Evolutionary conservation across 2,797 vertebrate species (phyloP), one percentile per base, ranked within the genome.

Genomic region (Acanthiza pusilla): DNA sequence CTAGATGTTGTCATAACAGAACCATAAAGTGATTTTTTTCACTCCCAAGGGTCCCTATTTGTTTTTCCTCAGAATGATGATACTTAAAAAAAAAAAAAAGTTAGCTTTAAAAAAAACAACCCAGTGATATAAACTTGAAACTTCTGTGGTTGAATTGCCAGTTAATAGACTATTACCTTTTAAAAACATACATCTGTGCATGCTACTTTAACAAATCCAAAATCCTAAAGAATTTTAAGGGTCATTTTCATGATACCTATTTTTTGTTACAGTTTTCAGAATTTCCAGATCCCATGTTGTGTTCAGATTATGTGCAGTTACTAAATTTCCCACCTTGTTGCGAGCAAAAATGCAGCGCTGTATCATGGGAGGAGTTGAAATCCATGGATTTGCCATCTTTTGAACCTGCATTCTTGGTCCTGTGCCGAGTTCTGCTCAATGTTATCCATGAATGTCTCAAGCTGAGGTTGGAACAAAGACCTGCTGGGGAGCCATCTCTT

Each of bases 381-480:
- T 98, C 99, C 94, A 99, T 99, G 99, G 99, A 99, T 94, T 98
- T 99, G 45, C 99, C 99, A 9, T 99, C 99, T 40, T 99, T 99
- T 95, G 98, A 98, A 74, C 99, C 99, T 3, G 99, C 99, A 4
- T 99, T 99, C 97, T 97, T 99, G 26, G 99, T 99, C 87, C 98
- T 99, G 62, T 99, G 99, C 91, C 98, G 99, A 38, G 99, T 99
- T 72, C 98, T 99, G 66, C 99, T 99, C 85, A 99, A 99, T 27
- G 99, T 99, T 91, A 99, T 99, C 96, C 99, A 99, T 19, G 99
- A 99, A 96, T 99, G 99, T 98, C 99, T 99, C 96, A 99, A 99
- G 97, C 97, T 99, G 85, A 98, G 99, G 81, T 92, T 99, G 97
- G 99, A 99, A 81, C 99, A 99, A 97, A 98, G 99, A 80, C 99